Evolutionary conservation across 1,140 invertebrate genomes (phyloP).

Genomic region (Maconellicoccus hirsutus): DNA sequence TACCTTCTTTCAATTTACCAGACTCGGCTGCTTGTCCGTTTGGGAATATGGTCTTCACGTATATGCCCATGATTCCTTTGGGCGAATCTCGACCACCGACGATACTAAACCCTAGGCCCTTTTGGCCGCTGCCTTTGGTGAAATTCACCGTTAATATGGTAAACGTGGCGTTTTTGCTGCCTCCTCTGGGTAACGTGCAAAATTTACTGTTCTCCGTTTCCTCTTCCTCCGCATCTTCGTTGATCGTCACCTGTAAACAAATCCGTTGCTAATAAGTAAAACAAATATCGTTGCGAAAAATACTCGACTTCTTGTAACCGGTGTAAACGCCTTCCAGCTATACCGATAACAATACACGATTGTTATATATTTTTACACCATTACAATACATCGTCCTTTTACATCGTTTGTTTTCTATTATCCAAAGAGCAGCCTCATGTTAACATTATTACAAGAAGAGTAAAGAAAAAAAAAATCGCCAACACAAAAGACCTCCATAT

Average conservation of each 20-base stretch:
- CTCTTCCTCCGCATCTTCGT: slow-evolving; percentile 32
- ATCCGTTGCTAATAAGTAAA: too few relatives aligned
- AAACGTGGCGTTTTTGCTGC: slow-evolving; percentile 37
- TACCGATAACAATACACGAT: background rate
- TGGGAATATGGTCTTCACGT: slow-evolving; percentile 80
- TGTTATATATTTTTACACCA: background rate
- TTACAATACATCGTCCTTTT: background rate
- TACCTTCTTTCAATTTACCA: slow-evolving; percentile 73
- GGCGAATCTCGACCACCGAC: slow-evolving; percentile 81
- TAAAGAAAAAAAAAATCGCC: background rate
- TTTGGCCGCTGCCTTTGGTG: slow-evolving; percentile 69
- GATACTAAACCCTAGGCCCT: slow-evolving; percentile 81
- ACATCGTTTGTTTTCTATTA: background rate
- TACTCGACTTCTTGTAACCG: too few relatives aligned
- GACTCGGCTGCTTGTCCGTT: slow-evolving; percentile 74
- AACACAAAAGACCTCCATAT: background rate
- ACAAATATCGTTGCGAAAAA: too few relatives aligned
- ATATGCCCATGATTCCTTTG: slow-evolving; percentile 79
- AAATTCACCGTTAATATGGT: slow-evolving; percentile 48
- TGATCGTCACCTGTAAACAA: background rate
- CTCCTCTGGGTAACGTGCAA: slow-evolving; percentile 40
- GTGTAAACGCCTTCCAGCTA: too few relatives aligned
- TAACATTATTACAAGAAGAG: background rate
- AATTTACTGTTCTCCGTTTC: slow-evolving; percentile 40
- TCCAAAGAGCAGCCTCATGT: background rate